A percentile compares a stretch with the other conserved stretches of the same genome.
Conservation (phyloP, 2,888 invertebrate species). For the Aporophyla lueneburgensis region DNA sequence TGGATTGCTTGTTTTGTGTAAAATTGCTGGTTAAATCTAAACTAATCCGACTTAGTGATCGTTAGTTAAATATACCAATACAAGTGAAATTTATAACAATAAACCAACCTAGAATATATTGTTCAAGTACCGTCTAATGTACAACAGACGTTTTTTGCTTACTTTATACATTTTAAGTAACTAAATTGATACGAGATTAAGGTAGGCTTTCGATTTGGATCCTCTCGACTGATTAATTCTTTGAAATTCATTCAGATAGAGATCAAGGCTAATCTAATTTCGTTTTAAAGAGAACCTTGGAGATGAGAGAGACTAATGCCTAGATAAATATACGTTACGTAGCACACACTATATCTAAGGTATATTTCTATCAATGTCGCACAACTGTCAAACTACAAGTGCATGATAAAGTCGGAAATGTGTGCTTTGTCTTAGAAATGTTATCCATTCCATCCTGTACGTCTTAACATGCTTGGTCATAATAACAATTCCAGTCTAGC, state of each 20-base stretch:
- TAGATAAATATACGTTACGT: neutral
- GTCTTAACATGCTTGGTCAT: too few relatives aligned
- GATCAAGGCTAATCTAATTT: neutral
- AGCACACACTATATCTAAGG: neutral
- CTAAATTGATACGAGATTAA: neutral
- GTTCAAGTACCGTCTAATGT: neutral
- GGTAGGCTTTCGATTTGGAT: slow-evolving; percentile 15
- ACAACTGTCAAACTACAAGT: neutral
- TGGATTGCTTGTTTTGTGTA: too few relatives aligned
- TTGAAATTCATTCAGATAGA: slow-evolving; percentile 14
- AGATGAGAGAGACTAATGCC: neutral
- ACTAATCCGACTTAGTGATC: neutral
- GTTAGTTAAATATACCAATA: neutral
- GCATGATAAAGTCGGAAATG: neutral
- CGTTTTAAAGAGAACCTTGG: neutral
- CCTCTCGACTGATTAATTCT: slow-evolving; percentile 5
- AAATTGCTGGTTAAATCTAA: neutral
- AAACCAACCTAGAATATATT: neutral
- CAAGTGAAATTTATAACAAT: neutral
- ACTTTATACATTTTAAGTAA: neutral
- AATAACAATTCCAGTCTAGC: too few relatives aligned
- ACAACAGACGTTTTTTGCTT: neutral
- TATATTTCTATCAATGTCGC: neutral
- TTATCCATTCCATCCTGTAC: too few relatives aligned
- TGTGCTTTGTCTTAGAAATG: neutral